A percentile compares a stretch with the other conserved stretches of the same genome.
These are phyloP conservation scores for Aplocera efformata DNA, from an alignment of 2,888 invertebrate genomes.

Conservation along the genomic window DNA sequence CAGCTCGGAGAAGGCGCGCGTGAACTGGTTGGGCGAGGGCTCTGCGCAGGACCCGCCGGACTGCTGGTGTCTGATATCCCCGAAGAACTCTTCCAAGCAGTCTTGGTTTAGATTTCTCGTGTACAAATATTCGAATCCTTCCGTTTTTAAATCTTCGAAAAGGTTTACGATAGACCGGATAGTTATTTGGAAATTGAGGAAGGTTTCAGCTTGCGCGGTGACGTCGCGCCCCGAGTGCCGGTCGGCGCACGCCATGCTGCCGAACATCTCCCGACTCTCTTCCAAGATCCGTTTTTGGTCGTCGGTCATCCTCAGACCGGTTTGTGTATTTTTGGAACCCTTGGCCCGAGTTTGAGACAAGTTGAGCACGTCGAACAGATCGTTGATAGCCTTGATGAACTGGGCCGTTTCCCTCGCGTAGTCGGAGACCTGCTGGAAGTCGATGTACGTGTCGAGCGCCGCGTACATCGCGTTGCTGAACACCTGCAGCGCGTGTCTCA, in stretches of 20 bases:
- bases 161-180: conserved; percentile 32
- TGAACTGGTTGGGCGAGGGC: conserved; percentile 20
- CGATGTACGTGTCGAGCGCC: conserved; percentile 26
- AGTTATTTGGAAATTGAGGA: conserved; percentile 33
- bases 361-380: conserved; percentile 31
- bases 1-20: conserved; percentile 21
- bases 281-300: conserved; percentile 28
- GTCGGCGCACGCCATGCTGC: conserved; percentile 31
- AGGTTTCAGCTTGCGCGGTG: conserved; percentile 30
- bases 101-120: conserved; percentile 18
- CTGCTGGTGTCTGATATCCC: conserved; percentile 18
- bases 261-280: conserved; percentile 31
- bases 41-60: conserved; percentile 12
- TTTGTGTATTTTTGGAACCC: conserved; percentile 18
- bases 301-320: conserved; percentile 28
- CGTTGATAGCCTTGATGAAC: conserved; percentile 28
- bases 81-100: conserved; percentile 16
- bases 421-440: conserved; percentile 23
- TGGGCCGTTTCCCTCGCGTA: conserved; percentile 25
- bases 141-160: conserved; percentile 29
- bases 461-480: conserved; percentile 31
- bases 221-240: conserved; percentile 29
- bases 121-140: conserved; percentile 14
- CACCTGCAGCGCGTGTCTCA: conserved; percentile 26
- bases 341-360: conserved; percentile 9